Evolutionary conservation across 1,140 invertebrate species (phyloP).

Genomic region (Drosophila ercepeae): DNA sequence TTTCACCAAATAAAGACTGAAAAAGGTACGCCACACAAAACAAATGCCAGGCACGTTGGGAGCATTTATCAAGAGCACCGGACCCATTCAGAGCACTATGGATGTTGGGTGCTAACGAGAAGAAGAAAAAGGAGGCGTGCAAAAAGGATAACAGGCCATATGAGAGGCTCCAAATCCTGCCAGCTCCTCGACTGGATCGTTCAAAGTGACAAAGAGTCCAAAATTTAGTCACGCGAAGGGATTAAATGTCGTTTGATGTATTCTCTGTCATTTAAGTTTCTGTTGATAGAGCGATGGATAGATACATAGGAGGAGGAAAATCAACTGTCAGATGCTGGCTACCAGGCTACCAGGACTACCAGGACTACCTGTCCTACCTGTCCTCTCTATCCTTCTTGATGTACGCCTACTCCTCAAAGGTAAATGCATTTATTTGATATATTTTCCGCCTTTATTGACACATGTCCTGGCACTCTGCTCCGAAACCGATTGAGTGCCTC

Average conservation of each 20-base stretch:
- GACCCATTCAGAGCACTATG: slow-evolving; percentile 22
- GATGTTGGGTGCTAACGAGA: slow-evolving; percentile 51
- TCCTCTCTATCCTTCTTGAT: too few species aligned
- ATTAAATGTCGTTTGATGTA: slow-evolving; percentile 80
- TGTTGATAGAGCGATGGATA: slow-evolving; percentile 62
- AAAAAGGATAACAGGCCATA: slow-evolving; percentile 29
- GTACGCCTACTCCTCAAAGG: slow-evolving; percentile 27
- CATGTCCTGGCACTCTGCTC: slow-evolving; percentile 50
- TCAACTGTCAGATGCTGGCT: slow-evolving; percentile 21
- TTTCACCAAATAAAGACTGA: slow-evolving; percentile 35
- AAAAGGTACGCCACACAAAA: slow-evolving; percentile 43
- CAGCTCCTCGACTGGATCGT: slow-evolving; percentile 14
- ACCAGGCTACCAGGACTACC: neutral
- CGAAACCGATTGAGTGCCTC: slow-evolving; percentile 30
- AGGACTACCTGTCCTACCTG: too few species aligned
- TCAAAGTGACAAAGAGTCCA: slow-evolving; percentile 72
- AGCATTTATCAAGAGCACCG: slow-evolving; percentile 63
- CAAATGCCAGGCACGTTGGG: slow-evolving; percentile 70
- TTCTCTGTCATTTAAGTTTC: slow-evolving; percentile 77
- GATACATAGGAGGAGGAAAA: slow-evolving; percentile 39
- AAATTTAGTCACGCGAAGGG: slow-evolving; percentile 80
- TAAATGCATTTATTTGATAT: slow-evolving; percentile 71
- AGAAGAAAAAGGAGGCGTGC: slow-evolving; percentile 6
- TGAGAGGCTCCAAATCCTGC: slow-evolving; percentile 22
- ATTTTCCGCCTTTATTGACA: slow-evolving; percentile 55